Percentiles rank a stretch among this genome's conserved stretches.
These are phyloP conservation scores for Piezodorus guildinii DNA, from an alignment of 1,140 invertebrate genomes.

Conservation along the genomic window DNA sequence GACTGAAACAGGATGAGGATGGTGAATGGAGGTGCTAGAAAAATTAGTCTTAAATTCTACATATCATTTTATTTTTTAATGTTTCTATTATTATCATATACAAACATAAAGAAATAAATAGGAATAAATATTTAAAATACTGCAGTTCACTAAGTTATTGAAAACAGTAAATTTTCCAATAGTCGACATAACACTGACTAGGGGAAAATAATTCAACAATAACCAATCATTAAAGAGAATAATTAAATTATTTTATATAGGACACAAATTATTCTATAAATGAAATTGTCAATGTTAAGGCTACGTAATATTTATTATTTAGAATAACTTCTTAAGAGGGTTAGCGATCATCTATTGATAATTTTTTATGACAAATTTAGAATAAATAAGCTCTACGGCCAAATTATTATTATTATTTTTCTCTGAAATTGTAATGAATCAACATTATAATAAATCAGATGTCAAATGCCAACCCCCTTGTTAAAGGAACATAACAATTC, in stretches of 20 bases:
- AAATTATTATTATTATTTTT: no score
- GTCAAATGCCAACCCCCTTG: no score
- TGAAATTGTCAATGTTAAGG: slow-evolving; percentile 12
- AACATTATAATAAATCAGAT: no score
- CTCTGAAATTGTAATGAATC: no score
- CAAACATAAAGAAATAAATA: slow-evolving; percentile 20
- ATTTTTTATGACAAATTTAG: no score
- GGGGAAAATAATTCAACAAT: slow-evolving; percentile 6
- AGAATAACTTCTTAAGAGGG: neutral
- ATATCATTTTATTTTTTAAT: slow-evolving; percentile 8
- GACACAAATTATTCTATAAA: slow-evolving; percentile 1
- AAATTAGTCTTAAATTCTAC: neutral
- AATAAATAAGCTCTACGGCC: no score
- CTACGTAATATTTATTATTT: neutral
- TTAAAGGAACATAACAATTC: no score
- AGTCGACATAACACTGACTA: slow-evolving; percentile 10
- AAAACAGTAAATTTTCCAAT: slow-evolving; percentile 5
- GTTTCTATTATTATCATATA: neutral
- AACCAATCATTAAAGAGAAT: neutral
- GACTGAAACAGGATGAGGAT: no score
- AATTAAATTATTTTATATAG: neutral
- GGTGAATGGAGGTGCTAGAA: no score
- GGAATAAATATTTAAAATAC: slow-evolving; percentile 23
- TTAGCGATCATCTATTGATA: neutral
- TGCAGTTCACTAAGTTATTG: slow-evolving; percentile 17